A percentile compares a stretch with the other conserved stretches of the same genome.
These are phyloP conservation scores for Pegoplata infirma DNA, from an alignment of 2,888 invertebrate genomes.

Conservation along the genomic window DNA sequence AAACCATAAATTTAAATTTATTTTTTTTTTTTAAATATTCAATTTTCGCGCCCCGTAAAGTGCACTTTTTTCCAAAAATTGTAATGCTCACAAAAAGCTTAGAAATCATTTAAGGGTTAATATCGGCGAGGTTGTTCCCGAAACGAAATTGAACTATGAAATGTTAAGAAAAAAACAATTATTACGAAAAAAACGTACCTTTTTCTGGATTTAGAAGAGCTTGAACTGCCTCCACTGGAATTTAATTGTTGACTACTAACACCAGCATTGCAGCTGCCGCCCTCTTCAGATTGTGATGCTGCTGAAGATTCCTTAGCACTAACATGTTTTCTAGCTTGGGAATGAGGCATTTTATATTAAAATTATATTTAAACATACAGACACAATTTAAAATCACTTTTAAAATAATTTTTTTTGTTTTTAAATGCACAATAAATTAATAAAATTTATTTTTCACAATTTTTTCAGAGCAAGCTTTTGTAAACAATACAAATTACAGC, in stretches of 20 bases:
- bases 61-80: no score
- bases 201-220: slow-evolving; percentile 44
- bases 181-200: slow-evolving; percentile 29
- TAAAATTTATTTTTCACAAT: neutral
- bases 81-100: no score
- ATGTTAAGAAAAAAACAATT: neutral
- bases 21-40: no score
- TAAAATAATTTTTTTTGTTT: neutral
- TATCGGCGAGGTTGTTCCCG: neutral
- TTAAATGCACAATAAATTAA: neutral
- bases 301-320: slow-evolving; percentile 1
- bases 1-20: no score
- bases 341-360: slow-evolving; percentile 36
- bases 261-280: neutral
- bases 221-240: slow-evolving; percentile 10
- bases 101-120: neutral
- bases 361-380: neutral
- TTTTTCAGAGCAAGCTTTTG: neutral
- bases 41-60: no score
- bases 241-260: slow-evolving; percentile 11
- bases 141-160: neutral
- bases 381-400: neutral
- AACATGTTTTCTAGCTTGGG: slow-evolving; percentile 35
- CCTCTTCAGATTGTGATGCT: slow-evolving; percentile 1
- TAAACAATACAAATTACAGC: slow-evolving; percentile 34